A percentile compares a stretch with the other conserved stretches of the same genome.
phyloP scores from a whole-genome alignment of 2,888 invertebrate species.

The Eupithecia tripunctaria region DNA sequence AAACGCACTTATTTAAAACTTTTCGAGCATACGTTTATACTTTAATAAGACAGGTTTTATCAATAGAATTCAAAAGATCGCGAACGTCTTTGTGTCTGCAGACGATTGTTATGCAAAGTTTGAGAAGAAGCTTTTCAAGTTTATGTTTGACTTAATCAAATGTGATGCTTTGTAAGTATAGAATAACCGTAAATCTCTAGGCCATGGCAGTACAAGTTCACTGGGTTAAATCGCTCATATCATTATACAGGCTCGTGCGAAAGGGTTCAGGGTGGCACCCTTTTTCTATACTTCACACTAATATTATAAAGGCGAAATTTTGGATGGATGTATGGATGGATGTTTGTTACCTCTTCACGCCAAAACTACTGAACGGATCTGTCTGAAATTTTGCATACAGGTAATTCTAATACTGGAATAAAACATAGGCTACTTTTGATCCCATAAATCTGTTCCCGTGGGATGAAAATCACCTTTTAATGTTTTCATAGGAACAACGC shows the following conservation, averaged over 20 bases:
- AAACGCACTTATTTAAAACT: not conserved
- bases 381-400: too few species aligned
- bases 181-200: not conserved
- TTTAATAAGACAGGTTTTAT: not conserved
- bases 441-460: too few species aligned
- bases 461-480: too few species aligned
- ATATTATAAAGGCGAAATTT: too few species aligned
- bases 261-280: not conserved
- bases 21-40: not conserved
- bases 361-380: too few species aligned
- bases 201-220: not conserved
- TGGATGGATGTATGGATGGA: too few species aligned
- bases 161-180: slow-evolving; percentile 5
- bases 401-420: too few species aligned
- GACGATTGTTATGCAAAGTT: slow-evolving; percentile 4
- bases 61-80: not conserved
- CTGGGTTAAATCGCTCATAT: not conserved
- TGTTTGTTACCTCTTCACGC: too few species aligned
- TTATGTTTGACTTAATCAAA: not conserved
- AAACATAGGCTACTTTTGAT: too few species aligned
- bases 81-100: not conserved
- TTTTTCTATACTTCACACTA: too few species aligned
- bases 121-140: slow-evolving; percentile 4
- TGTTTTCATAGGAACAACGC: too few species aligned
- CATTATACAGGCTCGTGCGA: too few species aligned